Conservation (phyloP, 2,888 invertebrate genomes). For the Rapana venosa region DNA sequence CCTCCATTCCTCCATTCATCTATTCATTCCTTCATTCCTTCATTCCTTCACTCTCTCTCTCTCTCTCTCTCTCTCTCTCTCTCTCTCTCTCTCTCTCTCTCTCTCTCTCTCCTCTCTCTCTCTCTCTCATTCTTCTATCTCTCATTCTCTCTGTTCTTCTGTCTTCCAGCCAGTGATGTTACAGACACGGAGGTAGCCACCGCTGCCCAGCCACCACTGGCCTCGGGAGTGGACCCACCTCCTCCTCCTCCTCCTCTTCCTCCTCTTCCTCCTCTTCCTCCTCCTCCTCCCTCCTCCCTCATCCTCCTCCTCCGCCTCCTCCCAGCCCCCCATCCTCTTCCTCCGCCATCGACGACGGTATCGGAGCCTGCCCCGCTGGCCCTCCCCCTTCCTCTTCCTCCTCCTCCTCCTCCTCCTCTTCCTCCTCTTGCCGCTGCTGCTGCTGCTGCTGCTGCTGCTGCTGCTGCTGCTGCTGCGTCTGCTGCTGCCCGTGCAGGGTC, state of each 20-base stretch:
- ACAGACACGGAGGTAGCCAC: slow-evolving; percentile 17
- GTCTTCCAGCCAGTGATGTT: neutral
- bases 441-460: neutral
- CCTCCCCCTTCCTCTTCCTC: neutral
- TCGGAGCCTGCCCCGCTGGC: neutral
- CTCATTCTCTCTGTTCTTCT: neutral
- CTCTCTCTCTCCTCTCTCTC: no score
- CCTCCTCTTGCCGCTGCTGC: neutral
- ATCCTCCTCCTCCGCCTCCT: neutral
- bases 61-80: no score
- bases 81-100: no score
- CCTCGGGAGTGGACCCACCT: neutral
- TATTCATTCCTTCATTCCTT: no score
- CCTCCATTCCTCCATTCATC: no score
- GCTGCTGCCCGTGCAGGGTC: neutral
- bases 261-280: neutral
- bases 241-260: neutral
- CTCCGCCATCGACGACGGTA: neutral
- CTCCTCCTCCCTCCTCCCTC: neutral
- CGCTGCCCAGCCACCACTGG: neutral
- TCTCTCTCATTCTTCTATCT: neutral
- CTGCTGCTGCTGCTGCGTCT: neutral
- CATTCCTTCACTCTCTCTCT: no score
- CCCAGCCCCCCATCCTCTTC: neutral
- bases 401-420: neutral